Conservation (phyloP, 64 coral and sea anemone genomes). For the Actinia tenebrosa region DNA sequence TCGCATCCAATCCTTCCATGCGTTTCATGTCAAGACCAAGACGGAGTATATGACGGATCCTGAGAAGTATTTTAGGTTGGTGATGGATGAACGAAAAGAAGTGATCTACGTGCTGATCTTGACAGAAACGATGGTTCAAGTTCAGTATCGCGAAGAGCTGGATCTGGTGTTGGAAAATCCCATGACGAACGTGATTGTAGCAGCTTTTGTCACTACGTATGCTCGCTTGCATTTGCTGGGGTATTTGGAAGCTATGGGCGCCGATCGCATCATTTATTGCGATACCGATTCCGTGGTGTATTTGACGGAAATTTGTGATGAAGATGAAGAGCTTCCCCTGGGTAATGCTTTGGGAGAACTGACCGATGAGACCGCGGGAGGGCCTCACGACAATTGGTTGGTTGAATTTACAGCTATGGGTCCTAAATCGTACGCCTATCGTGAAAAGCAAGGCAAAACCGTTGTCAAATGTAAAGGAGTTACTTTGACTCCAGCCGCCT, state of each 20-base stretch:
- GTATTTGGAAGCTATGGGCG: no score
- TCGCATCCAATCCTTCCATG: conserved; percentile 24
- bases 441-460: no score
- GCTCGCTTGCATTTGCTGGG: conserved; percentile 14
- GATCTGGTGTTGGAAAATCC: background rate
- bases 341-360: conserved; percentile 13
- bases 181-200: conserved; percentile 29
- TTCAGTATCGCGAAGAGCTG: background rate
- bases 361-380: conserved; percentile 11
- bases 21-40: background rate
- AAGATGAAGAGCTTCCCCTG: background rate
- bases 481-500: background rate
- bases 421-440: background rate
- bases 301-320: background rate
- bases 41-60: background rate
- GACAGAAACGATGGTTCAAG: background rate
- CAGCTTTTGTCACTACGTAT: background rate
- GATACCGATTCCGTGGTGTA: conserved; percentile 55
- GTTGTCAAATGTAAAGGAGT: background rate
- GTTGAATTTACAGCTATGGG: background rate
- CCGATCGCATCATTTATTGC: conserved; percentile 14
- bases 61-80: conserved; percentile 10
- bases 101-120: background rate
- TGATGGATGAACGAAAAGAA: background rate
- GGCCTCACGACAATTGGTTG: background rate